Percentiles rank a stretch among this genome's conserved stretches.
These are phyloP conservation scores for Cydia splendana DNA, from an alignment of 1,140 invertebrate species.

Conservation along the genomic window DNA sequence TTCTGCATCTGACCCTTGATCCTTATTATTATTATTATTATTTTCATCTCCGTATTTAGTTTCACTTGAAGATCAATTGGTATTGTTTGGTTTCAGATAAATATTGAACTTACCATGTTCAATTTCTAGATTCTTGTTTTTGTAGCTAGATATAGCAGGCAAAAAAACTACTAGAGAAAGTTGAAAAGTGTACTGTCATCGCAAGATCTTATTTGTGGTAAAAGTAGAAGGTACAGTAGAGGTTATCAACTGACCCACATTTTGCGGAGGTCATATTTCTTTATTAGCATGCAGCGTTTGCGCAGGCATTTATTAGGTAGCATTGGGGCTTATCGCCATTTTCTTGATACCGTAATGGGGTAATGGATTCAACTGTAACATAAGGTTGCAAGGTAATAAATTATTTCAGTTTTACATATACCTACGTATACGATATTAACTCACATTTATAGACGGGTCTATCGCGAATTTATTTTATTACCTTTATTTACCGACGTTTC, in stretches of 20 bases:
- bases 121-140: no score
- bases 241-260: conserved; percentile 16
- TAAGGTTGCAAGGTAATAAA: neutral
- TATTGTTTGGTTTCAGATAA: no score
- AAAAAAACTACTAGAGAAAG: neutral
- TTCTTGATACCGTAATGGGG: neutral
- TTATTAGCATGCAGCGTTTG: neutral
- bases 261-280: neutral
- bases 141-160: neutral
- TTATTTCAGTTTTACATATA: neutral
- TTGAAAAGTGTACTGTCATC: neutral
- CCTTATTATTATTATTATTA: no score
- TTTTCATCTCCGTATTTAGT: no score
- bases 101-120: no score
- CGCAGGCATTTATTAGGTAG: neutral
- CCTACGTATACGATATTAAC: no score
- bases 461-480: no score
- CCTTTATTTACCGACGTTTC: no score
- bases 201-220: neutral
- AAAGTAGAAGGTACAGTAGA: neutral
- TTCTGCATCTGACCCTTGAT: no score
- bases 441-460: no score
- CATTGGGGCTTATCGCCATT: neutral
- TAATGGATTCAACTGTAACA: neutral
- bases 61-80: no score